Base-by-base conservation (phyloP, 2,113 vertebrate genomes). In the Clarias magur region DNA sequence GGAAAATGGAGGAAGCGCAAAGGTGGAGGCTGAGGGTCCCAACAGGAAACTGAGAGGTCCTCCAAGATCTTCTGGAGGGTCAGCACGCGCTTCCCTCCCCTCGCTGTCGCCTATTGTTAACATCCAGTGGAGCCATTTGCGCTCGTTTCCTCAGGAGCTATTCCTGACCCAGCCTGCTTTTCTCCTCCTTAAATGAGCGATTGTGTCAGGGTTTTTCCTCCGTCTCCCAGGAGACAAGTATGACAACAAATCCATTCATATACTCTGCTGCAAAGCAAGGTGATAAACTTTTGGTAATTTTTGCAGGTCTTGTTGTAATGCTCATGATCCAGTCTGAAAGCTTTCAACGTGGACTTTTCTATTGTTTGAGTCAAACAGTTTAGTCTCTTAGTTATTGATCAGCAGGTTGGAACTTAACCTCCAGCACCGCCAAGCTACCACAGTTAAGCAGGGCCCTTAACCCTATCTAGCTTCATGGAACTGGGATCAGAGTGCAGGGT, bases 141-240 rank as follows among this genome's bases (percentile, higher is more conserved):
- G 12, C 91, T 87, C 62, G 85, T 92, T 90, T 91, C 94, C 94
- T 94, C 92, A 92, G 65, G 87, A 91, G 92, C 93, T 95, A 92
- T 94, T 94, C 94, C 93, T 91, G 91, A 88, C 63, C 53, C 48
- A 82, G 85, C 87, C 87, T 85, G 89, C 85, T 90, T 93, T 62
- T 82, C 67, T 86, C 67, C 79, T 90, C 92, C 54, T 89, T 94
- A 92, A 93, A 93, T 91, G 88, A 75, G 53, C 85, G 78, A 68
- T 87, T 85, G 85, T 87, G 81, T 85, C 59, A 48, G 86, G 83
- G 86, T 15, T 80, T 85, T 88, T 89, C 86, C 86, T 84, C 21
- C 21, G 16, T 83, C 56, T 68, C 73, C 68, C 34, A 80, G 80
- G 89, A 87, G 79, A 85, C 79, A 17, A 10, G 73, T 38, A 53